These are phyloP conservation scores for Brachystomella parvula DNA, from an alignment of 1,140 invertebrate species.

Conservation along the genomic window DNA sequence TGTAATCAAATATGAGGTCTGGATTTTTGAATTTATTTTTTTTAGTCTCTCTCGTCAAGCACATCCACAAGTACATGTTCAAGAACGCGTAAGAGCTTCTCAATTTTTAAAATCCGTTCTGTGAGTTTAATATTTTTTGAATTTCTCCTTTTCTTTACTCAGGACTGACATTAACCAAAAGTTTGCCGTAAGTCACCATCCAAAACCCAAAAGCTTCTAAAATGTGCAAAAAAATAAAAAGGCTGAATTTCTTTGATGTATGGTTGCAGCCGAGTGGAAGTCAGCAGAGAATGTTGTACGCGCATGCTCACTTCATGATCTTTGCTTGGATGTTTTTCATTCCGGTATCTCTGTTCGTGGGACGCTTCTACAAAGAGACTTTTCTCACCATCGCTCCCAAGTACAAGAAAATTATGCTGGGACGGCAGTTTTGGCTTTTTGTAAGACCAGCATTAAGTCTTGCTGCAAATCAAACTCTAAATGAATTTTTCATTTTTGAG, in stretches of 20 bases:
- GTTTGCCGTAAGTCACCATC: not conserved
- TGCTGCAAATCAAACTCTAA: too few relatives aligned
- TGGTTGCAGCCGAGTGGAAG: not conserved
- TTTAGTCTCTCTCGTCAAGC: too few relatives aligned
- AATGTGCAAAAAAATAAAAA: not conserved
- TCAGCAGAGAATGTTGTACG: not conserved
- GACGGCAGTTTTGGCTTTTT: not conserved
- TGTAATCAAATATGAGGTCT: too few relatives aligned
- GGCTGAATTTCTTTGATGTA: not conserved
- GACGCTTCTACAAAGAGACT: not conserved
- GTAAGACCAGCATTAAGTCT: not conserved
- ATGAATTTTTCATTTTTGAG: not conserved
- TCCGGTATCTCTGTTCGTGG: not conserved
- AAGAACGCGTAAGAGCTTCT: too few relatives aligned
- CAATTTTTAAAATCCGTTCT: too few relatives aligned
- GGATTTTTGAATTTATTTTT: too few relatives aligned
- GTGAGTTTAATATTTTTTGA: not conserved
- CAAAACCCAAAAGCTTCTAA: not conserved
- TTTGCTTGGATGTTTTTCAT: slow-evolving; percentile 1
- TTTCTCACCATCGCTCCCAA: not conserved
- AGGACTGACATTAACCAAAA: not conserved
- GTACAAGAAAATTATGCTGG: not conserved
- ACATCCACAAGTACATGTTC: too few relatives aligned
- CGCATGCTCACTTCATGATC: not conserved
- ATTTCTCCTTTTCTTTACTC: not conserved